Base-by-base conservation (phyloP, 2,888 invertebrate species). In the Pachliopta kotzebuea region DNA sequence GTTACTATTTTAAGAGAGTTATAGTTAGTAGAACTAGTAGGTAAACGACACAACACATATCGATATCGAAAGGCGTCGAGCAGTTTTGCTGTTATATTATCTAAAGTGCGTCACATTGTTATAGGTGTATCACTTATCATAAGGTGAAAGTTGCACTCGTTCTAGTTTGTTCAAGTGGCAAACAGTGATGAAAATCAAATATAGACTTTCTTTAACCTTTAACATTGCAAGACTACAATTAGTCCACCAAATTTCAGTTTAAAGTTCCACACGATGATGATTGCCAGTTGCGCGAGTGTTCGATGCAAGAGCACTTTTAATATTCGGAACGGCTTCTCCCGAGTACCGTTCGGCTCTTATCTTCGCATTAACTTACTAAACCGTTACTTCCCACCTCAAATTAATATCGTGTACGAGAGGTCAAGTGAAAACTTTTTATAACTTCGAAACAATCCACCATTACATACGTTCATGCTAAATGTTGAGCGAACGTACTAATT, bases 311-410 rank as follows among this genome's bases (percentile, higher is more conserved):
- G 69, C 66, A 68, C 70, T 74, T 69, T 66, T 60, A 64, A 65
- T 60, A 61, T 60, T 64, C 59, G 53, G 23, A 61, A 60, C 66
- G 64, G 66, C 68, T 65, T 73, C 73, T 75, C 73, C 73, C 73
- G 72, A 74, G 76, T 77, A 74, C 80, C 78, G 81, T 80, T 78
- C 70, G 66, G 55, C 71, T 76, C 74, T 80, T 84, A 83, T 83
- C 80, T 79, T 78, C 74, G 72, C 74, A 78, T 81, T 78, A 78
- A 76, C 74, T 74, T 72, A 70, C 70, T 65, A 72, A 73, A 76
- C 84, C 78, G 83, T 84, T 84, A 81, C 68, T 75, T 74, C 75
- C 70, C 78, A 78, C 78, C 73, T 72, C 67, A 63, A 67, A 68
- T 67, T 75, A 72, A 75, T 73, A 76, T 73, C 69, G 72, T 70